These are phyloP conservation scores for Eristalinus aeneus DNA, from an alignment of 2,888 invertebrate genomes.

Conservation along the genomic window DNA sequence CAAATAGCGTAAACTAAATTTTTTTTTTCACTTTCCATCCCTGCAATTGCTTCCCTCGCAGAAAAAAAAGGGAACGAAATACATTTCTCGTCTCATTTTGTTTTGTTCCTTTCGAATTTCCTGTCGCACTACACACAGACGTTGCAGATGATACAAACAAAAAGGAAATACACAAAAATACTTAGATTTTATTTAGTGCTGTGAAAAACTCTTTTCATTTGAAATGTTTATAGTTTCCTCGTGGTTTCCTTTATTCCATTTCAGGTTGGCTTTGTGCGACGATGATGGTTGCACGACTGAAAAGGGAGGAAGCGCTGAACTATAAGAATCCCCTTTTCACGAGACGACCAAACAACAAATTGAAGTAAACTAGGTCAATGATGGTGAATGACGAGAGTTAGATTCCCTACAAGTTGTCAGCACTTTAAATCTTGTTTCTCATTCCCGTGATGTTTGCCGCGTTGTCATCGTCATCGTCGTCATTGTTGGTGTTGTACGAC, in stretches of 20 bases:
- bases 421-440: slow-evolving; percentile 8
- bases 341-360: not conserved
- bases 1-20: not conserved
- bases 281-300: not conserved
- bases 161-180: not conserved
- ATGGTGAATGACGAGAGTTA: slow-evolving; percentile 14
- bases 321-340: slow-evolving; percentile 2
- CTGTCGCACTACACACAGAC: not conserved
- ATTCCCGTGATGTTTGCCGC: not conserved
- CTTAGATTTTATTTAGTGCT: slow-evolving; percentile 47
- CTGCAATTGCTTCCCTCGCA: not conserved
- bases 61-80: not conserved
- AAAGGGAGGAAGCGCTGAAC: slow-evolving; percentile 17
- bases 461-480: too few species aligned
- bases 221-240: slow-evolving; percentile 21
- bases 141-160: not conserved
- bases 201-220: slow-evolving; percentile 31
- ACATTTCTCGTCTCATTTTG: not conserved
- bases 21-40: not conserved
- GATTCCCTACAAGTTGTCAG: slow-evolving; percentile 24
- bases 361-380: slow-evolving; percentile 33
- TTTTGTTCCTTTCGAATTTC: not conserved
- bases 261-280: not conserved
- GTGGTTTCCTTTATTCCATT: not conserved
- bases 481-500: not conserved